Base-by-base conservation (phyloP, 2,797 vertebrate genomes). In the Neopelma chrysocephalum region DNA sequence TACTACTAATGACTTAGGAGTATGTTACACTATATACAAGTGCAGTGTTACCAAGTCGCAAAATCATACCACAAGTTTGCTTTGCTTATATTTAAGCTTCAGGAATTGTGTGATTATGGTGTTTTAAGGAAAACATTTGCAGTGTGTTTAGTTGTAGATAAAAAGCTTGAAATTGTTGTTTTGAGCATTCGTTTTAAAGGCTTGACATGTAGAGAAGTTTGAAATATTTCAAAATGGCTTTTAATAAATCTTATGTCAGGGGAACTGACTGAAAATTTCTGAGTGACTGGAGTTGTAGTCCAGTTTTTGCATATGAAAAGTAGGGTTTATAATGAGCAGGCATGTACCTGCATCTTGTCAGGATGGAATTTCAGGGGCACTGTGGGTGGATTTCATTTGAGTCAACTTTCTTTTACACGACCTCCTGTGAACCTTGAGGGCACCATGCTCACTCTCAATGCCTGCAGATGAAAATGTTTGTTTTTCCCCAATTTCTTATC, bases 321-420 rank as follows among this genome's bases (percentile, higher is more conserved):
- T 12, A 3, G 51, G 29, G 12, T 36, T 58, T 5, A 1, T 5
- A 58, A 50, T 2, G 19, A 47, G 19, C 9, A 16, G 12, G 7
- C 10, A 20, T 0, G 23, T 10, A 36, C 3, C 18, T 31, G 12
- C 10, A 2, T 3, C 15, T 40, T 51, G 54, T 40, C 12, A 56
- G 15, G 45, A n/a, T 2, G 43, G 8, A 3, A 40, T 12, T 81
- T 9, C 12, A 57, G 3, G 27, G 16, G 4, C 12, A 47, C 5
- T 0, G 0, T 42, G 69, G 16, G 19, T 16, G 11, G 42, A 32
- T 53, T 71, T 69, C 3, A 12, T 45, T 36, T 65, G 12, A 2
- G 1, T 19, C 22, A 68, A 5, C 10, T 64, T 71, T 70, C 47
- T 48, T 17, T 42, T 36, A 58, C 7, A 29, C 51, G 16, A 38